A percentile compares a stretch with the other conserved stretches of the same genome.
phyloP scores from a whole-genome alignment of 2,888 invertebrate species.

The Tiliacea aurago region DNA sequence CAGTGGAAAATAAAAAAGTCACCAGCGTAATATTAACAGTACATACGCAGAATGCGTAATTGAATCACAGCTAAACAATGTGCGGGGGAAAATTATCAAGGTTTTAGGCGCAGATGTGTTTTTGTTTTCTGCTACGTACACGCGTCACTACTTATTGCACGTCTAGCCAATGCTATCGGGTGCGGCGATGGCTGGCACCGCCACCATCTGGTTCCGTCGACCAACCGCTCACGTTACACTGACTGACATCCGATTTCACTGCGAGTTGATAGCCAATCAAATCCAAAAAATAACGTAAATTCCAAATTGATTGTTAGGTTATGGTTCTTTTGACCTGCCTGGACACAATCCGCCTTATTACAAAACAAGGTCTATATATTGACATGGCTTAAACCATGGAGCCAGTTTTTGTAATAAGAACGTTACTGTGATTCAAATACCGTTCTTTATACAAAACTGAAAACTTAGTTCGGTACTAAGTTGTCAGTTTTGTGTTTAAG shows the following conservation, averaged over 20 bases:
- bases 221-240: slow-evolving; percentile 69
- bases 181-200: slow-evolving; percentile 82
- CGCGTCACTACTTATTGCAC: slow-evolving; percentile 60
- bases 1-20: slow-evolving; percentile 37
- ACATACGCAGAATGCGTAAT: slow-evolving; percentile 53
- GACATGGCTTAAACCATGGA: no score
- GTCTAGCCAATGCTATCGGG: slow-evolving; percentile 74
- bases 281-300: slow-evolving; percentile 24
- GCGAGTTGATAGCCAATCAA: slow-evolving; percentile 53
- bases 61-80: slow-evolving; percentile 54
- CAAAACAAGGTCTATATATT: no score
- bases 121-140: slow-evolving; percentile 52
- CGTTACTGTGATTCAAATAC: no score
- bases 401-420: no score
- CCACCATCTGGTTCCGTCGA: slow-evolving; percentile 81
- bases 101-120: slow-evolving; percentile 57
- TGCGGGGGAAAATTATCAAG: slow-evolving; percentile 53
- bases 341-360: no score
- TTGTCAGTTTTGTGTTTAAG: no score
- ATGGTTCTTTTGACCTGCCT: slow-evolving; percentile 13
- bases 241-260: slow-evolving; percentile 67
- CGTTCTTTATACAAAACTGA: no score
- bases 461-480: no score
- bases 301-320: neutral
- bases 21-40: slow-evolving; percentile 44